Conservation (phyloP, 2,113 vertebrate genomes). For the Sarotherodon lohbergeri region DNA sequence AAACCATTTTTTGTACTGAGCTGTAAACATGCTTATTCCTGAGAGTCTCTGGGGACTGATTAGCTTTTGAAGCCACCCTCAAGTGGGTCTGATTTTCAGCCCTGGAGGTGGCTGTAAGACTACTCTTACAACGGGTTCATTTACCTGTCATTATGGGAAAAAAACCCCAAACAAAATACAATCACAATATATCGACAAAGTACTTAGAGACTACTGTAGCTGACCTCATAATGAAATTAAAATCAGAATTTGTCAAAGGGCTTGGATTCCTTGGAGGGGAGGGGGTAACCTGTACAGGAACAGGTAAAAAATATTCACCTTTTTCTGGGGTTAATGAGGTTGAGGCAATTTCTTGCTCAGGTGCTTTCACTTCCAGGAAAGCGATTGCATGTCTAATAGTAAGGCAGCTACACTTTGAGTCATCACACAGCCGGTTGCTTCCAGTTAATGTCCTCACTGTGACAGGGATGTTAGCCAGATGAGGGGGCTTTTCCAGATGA, state of each 20-base stretch:
- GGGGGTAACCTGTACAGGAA: not conserved
- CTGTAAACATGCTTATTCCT: not conserved
- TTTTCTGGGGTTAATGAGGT: not conserved
- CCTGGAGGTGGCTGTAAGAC: not conserved
- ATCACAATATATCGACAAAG: not conserved
- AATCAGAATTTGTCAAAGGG: not conserved
- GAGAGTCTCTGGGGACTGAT: not conserved
- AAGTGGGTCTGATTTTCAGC: not conserved
- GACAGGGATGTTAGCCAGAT: conserved; percentile 31
- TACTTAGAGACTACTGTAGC: not conserved
- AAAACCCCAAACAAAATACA: rapidly evolving
- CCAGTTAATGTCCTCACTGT: conserved; percentile 22
- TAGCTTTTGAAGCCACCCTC: not conserved
- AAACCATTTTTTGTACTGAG: not conserved
- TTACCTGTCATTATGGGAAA: rapidly evolving
- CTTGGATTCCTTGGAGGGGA: not conserved
- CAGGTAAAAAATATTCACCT: not conserved
- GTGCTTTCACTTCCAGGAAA: not conserved
- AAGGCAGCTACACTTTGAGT: conserved; percentile 14
- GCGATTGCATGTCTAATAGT: not conserved
- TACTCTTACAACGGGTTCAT: not conserved
- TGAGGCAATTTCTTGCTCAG: not conserved
- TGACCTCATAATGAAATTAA: not conserved
- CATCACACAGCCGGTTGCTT: conserved; percentile 19
- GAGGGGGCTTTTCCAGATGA: conserved; percentile 32